Percentiles rank a stretch among this genome's conserved stretches.
Conservation (phyloP, 92 coral and sea anemone genomes). For the Epizoanthus stellaris region DNA sequence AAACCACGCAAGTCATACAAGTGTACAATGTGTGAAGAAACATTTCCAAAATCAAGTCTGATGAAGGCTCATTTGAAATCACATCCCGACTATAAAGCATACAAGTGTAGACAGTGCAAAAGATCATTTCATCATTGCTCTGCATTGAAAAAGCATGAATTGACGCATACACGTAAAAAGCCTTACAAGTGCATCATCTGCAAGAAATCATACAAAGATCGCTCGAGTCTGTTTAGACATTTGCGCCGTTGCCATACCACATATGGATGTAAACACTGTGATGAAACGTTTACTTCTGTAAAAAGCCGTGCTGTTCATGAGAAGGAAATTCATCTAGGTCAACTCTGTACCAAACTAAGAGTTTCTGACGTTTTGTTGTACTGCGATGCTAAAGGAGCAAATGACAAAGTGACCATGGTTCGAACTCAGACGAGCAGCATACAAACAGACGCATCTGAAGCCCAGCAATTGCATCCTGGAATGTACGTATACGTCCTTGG, state of each 20-base stretch:
- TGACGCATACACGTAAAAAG: neutral
- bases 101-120: neutral
- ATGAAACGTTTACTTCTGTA: no score
- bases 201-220: neutral
- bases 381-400: neutral
- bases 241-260: no score
- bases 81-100: constrained; percentile 4
- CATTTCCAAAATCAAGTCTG: neutral
- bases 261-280: no score
- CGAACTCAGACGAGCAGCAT: neutral
- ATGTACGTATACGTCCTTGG: neutral
- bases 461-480: neutral
- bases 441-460: neutral
- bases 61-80: neutral
- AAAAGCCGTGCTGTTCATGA: no score
- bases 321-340: neutral
- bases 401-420: constrained; percentile 12
- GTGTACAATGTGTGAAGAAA: neutral
- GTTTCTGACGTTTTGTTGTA: neutral
- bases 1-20: neutral
- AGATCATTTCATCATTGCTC: neutral
- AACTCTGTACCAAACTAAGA: neutral
- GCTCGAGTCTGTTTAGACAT: neutral
- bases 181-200: neutral
- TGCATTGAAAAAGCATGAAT: neutral